These are phyloP conservation scores for Synanthedon andrenaeformis DNA, from an alignment of 2,888 invertebrate species.

Conservation along the genomic window DNA sequence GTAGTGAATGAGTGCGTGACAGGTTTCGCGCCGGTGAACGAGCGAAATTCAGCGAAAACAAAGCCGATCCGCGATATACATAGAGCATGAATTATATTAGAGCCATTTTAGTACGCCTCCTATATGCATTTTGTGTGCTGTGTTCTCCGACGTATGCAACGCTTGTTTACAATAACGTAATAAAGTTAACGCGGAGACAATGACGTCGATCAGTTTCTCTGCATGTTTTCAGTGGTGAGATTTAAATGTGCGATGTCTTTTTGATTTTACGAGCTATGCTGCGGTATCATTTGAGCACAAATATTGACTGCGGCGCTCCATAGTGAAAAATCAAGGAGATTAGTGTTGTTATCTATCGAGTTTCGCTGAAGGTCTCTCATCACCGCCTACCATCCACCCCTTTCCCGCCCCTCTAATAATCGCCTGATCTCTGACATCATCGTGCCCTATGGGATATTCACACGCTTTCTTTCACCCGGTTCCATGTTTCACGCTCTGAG, in stretches of 20 bases:
- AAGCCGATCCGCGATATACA: constrained; percentile 26
- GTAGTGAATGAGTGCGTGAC: constrained; percentile 28
- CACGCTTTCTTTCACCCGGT: constrained; percentile 61
- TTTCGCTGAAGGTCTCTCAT: constrained; percentile 70
- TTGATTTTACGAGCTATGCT: constrained; percentile 54
- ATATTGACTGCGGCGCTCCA: constrained; percentile 28
- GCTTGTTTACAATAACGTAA: constrained; percentile 36
- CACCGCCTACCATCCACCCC: constrained; percentile 29
- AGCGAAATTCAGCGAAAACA: constrained; percentile 66
- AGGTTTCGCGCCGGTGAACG: constrained; percentile 38
- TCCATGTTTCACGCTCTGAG: constrained; percentile 63
- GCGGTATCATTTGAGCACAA: constrained; percentile 33
- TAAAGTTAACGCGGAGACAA: constrained; percentile 23
- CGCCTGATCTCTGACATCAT: constrained; percentile 23
- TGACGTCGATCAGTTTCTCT: constrained; percentile 39
- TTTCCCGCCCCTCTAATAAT: constrained; percentile 6
- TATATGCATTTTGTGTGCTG: constrained; percentile 53
- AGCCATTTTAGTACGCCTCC: constrained; percentile 48
- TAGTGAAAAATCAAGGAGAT: constrained; percentile 61
- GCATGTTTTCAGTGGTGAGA: constrained; percentile 57
- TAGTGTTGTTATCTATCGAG: constrained; percentile 34
- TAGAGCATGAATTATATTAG: constrained; percentile 49
- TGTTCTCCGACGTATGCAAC: constrained; percentile 26
- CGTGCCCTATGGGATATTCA: constrained; percentile 53
- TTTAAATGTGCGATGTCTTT: constrained; percentile 64